Evolutionary conservation across 2,113 vertebrate species (phyloP).

Genomic region (Fregata magnificens): DNA sequence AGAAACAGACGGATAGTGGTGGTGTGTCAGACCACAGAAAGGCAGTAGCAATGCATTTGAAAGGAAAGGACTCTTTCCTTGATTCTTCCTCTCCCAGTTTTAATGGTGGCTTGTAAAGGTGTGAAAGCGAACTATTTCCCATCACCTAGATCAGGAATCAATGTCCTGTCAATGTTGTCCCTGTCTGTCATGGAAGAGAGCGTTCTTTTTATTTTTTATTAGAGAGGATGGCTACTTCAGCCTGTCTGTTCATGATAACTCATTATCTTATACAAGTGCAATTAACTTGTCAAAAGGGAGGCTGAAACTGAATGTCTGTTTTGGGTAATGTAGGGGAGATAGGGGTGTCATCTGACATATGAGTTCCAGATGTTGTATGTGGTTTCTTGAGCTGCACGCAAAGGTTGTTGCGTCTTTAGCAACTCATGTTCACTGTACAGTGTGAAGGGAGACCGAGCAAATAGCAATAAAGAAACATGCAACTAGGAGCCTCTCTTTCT

Average conservation of each 20-base stretch:
- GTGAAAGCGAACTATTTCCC: not conserved
- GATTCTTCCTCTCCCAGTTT: not conserved
- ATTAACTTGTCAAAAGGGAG: not conserved
- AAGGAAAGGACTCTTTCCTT: not conserved
- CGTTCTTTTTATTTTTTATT: not conserved
- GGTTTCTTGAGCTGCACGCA: not conserved
- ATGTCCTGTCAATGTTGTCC: not conserved
- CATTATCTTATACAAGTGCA: not conserved
- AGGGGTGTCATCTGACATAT: not conserved
- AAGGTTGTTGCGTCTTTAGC: not conserved
- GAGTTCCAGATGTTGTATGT: conserved; percentile 24
- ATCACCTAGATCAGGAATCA: not conserved
- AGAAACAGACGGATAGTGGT: not conserved
- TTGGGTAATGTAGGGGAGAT: not conserved
- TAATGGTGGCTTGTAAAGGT: not conserved
- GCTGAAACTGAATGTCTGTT: not conserved
- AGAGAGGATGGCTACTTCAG: not conserved
- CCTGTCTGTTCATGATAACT: not conserved
- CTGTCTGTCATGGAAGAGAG: not conserved
- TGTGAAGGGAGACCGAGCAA: not conserved
- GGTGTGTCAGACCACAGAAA: not conserved
- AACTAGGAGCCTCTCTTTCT: not conserved
- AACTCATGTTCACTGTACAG: not conserved
- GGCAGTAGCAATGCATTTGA: not conserved
- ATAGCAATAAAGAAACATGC: not conserved